A percentile compares a stretch with the other conserved stretches of the same genome.
phyloP scores from a whole-genome alignment of 2,113 vertebrate genomes.

The Caracal caracal region DNA sequence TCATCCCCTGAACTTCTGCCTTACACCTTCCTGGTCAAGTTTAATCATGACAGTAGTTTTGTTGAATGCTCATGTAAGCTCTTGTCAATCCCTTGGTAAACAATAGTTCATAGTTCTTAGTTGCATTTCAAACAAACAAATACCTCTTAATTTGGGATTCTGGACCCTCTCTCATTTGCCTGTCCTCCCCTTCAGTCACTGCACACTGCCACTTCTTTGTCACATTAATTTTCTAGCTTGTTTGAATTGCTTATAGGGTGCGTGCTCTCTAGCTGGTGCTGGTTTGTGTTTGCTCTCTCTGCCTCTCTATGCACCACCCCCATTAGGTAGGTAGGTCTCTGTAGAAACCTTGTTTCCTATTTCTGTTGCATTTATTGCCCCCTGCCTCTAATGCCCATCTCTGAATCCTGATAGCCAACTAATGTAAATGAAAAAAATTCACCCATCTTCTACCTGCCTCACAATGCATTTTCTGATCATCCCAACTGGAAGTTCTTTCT shows the following conservation, averaged over 20 bases:
- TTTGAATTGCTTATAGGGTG: not conserved
- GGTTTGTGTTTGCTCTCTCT: not conserved
- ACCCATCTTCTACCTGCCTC: not conserved
- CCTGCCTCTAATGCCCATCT: not conserved
- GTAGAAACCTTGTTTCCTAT: not conserved
- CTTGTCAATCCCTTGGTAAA: not conserved
- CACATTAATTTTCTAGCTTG: not conserved
- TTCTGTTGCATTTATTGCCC: not conserved
- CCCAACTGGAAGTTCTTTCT: not conserved
- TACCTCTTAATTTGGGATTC: not conserved
- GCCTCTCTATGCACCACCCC: rapidly evolving
- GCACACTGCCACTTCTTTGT: not conserved
- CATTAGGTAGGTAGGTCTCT: not conserved
- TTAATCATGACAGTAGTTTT: not conserved
- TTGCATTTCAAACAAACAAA: slow-evolving; percentile 19
- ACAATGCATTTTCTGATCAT: not conserved
- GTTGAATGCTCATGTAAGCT: not conserved
- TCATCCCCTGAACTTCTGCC: too few species aligned
- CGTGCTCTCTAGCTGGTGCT: not conserved
- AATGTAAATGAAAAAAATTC: not conserved
- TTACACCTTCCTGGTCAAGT: not conserved
- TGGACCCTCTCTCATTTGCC: not conserved
- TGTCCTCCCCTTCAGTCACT: not conserved
- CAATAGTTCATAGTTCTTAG: not conserved
- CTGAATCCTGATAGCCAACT: not conserved